Evolutionary conservation across 1,140 invertebrate species (phyloP).

Genomic region (Cydia amplana): DNA sequence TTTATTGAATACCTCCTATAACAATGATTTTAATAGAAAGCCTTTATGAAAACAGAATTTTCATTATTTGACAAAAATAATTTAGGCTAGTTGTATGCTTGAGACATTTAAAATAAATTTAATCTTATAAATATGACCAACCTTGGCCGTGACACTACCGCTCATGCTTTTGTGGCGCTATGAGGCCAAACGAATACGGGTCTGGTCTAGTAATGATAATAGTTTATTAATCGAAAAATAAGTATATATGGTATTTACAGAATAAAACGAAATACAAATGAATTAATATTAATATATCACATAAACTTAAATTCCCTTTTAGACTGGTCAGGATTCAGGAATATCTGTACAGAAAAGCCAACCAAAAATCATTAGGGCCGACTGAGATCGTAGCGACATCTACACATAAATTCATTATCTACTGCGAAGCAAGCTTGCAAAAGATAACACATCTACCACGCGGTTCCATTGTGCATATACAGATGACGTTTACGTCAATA

Average conservation of each 20-base stretch:
- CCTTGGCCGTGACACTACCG: neutral
- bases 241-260: too few species aligned
- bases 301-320: too few species aligned
- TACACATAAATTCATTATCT: neutral
- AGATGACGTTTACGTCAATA: neutral
- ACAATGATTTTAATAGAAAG: neutral
- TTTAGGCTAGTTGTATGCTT: too few species aligned
- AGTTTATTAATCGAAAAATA: too few species aligned
- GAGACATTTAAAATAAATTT: too few species aligned
- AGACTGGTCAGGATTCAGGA: too few species aligned
- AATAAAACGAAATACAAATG: too few species aligned
- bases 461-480: neutral
- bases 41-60: neutral
- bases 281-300: too few species aligned
- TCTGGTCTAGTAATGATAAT: neutral
- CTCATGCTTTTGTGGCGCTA: neutral
- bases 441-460: neutral
- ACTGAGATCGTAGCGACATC: neutral
- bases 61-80: too few species aligned
- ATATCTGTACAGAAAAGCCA: too few species aligned
- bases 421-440: neutral
- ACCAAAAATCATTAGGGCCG: too few species aligned
- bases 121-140: neutral
- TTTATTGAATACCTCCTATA: slow-evolving; percentile 35
- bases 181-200: neutral